Base-by-base conservation (phyloP, 2,888 invertebrate genomes). In the Volucella zonaria region DNA sequence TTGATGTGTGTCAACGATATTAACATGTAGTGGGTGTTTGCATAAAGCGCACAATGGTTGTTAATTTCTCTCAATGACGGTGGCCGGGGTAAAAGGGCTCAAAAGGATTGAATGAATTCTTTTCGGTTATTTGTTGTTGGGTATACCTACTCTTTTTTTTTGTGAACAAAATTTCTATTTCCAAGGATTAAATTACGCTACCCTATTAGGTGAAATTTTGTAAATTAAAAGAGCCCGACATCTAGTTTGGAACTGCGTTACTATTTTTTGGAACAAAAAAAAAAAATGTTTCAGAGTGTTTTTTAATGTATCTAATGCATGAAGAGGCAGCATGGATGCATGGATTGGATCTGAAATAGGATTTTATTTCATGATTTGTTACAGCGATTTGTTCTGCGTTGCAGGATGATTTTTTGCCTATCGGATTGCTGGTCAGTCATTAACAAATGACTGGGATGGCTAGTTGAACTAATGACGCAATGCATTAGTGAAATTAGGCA, bases 1-100 rank as follows among this genome's bases (percentile, higher is more conserved):
- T 85, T 85, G 85, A 85, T 85, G 85, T 85, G 73, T 85, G 73
- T 80, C 85, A 85, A 85, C 85, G 81, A 77, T 68, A 85, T 85
- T 85, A 85, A 76, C 73, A 85, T 81, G 59, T 66, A 73, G 81
- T 73, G 73, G 76, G 76, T 76, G 76, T 76, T 85, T 80, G 62
- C 62, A 45, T 76, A 56, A 67, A 18, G 67, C 31, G 45, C 67
- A 85, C 85, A 85, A 85, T 85, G 68, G 80, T 47, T 81, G 85
- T 73, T 81, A 77, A 85, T 85, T 85, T 85, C 71, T 31, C 4
- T 71, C 47, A 62, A 73, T 70, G 75, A 23, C 42, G 52, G 12
- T 49, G 82, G 73, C 12, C 54, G 14, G n/a, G 42, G 43, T 38
- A 52, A 45, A n/a, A 10, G 64, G 9, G 18, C 38, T 40, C 38